Evolutionary conservation across 37 sponge, comb jelly and placozoan genomes (phyloP), one percentile per base, ranked within the genome.

Genomic region (Diacarnus erythraeanus): DNA sequence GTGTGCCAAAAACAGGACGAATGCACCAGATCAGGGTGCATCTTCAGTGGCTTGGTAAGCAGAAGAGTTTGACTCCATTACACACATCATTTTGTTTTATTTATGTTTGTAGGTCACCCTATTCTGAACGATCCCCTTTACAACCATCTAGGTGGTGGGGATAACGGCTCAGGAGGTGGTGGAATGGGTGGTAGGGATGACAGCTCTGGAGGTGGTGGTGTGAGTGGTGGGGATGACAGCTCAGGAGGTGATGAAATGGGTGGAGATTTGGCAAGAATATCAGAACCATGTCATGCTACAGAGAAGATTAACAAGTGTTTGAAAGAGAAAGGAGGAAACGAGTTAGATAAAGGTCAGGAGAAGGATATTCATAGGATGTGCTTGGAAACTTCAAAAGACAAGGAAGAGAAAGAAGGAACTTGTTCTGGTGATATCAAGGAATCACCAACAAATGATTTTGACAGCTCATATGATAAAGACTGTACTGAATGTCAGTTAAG

Each of bases 21-120:
- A 95, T 95, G 96, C 96, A 95, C 59, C 96, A 95, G 40, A 95
- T 95, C 8, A 43, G 96, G 25, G 93, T 95, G 12, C 96, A 95
- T 59, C 72, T 95, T 15, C 96, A 95, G 78, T 91, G 90, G 86
- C 75, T 95, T 33, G 94, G 93, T 93, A 59, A 64, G 63, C 8
- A 34, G 15, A 2, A 54, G 17, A 54, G 56, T 54, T 54, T 54
- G 17, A n/a, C n/a, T n/a, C n/a, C 51, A 47, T 12, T 12, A 47
- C 12, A 6, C 12, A 47, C 6, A 47, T 47, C 6, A 47, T 47
- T 47, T 15, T 6, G 10, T 47, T 15, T 47, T 15, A 47, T 47
- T 47, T 12, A 6, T 47, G 51, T 18, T 74, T 75, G 22, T 75
- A 94, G 96, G 97, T 18, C 66, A 85, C 54, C 97, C 97, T 26